phyloP scores from a whole-genome alignment of 2,888 invertebrate species.

The Aleiodes alternator region DNA sequence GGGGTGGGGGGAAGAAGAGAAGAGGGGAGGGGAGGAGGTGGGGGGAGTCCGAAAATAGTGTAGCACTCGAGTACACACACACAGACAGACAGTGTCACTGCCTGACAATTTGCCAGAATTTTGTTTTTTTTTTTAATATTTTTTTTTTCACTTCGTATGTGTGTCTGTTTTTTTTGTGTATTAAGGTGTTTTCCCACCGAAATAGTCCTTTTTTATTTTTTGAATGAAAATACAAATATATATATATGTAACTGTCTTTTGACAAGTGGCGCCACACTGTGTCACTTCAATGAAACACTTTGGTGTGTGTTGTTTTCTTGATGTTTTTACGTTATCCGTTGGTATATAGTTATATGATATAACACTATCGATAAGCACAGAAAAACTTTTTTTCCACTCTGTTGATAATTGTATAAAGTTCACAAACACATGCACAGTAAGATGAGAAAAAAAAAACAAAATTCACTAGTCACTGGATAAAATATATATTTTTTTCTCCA shows the following conservation, averaged over 20 bases:
- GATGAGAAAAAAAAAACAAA: too few relatives aligned
- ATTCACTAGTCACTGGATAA: too few relatives aligned
- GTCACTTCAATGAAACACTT: neutral
- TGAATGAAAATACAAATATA: too few relatives aligned
- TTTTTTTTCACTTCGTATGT: neutral
- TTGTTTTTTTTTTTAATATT: too few relatives aligned
- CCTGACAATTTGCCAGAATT: slow-evolving; percentile 51
- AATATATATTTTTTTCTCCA: neutral
- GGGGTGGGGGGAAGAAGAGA: neutral
- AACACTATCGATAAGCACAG: slow-evolving; percentile 28
- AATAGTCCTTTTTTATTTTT: slow-evolving; percentile 10
- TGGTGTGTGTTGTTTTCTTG: too few relatives aligned
- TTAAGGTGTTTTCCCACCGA: slow-evolving; percentile 27
- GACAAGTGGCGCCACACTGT: slow-evolving; percentile 35
- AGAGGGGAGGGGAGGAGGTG: neutral
- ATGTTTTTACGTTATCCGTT: slow-evolving; percentile 23
- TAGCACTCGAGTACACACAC: slow-evolving; percentile 59
- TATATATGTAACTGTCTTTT: neutral
- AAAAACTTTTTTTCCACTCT: neutral
- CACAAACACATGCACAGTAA: neutral
- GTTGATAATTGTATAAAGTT: neutral
- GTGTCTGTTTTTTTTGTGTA: neutral
- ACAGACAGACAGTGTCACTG: too few relatives aligned
- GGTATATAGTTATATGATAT: too few relatives aligned
- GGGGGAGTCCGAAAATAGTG: slow-evolving; percentile 21